Evolutionary conservation across 2,113 vertebrate genomes (phyloP), one percentile per base, ranked within the genome.

Genomic region (Petaurus breviceps): DNA sequence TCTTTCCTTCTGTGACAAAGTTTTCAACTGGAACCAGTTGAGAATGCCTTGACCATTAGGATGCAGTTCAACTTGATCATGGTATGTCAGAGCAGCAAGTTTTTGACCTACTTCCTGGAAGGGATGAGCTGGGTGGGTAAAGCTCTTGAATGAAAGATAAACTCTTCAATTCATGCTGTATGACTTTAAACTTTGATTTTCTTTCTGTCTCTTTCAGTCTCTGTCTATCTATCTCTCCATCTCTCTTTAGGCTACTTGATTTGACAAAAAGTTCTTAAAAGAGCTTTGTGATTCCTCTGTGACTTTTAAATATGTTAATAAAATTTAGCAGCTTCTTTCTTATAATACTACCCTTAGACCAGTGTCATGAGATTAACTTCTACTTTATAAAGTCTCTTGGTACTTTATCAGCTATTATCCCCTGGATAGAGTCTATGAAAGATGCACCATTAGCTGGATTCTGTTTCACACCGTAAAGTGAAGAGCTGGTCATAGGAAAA

Each of bases 101-200:
- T 51, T 96, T 84, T 89, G 84, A 92, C 55, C 52, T 54, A 7
- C 90, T 90, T 51, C 43, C 91, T 92, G 0, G 90, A 90, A 93
- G 24, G 16, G 95, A n/a, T 91, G 93, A 84, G 25, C 24, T 90
- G 61, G 61, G 50, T 28, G 23, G 90, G 68, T 90, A 43, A 50
- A 95, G n/a, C 46, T 43, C 9, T 77, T 90, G 61, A 51, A 93
- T 94, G 53, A 57, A 93, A 92, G 90, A 31, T 53, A 89, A 95
- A 90, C 37, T 47, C 43, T 31, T 93, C 52, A 89, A 92, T 12
- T 28, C 47, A 47, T 4, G 6, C 46, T 55, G n/a, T 92, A 25
- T 94, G 90, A 50, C 77, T 95, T 95, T 97, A 94, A 95, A 47
- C n/a, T 94, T 53, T 91, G 68, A 3, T 92, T 95, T 55, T 94